A percentile compares a stretch with the other conserved stretches of the same genome.
Evolutionary conservation across 2,888 invertebrate genomes (phyloP).

Genomic region (Drosophila maculinotata): DNA sequence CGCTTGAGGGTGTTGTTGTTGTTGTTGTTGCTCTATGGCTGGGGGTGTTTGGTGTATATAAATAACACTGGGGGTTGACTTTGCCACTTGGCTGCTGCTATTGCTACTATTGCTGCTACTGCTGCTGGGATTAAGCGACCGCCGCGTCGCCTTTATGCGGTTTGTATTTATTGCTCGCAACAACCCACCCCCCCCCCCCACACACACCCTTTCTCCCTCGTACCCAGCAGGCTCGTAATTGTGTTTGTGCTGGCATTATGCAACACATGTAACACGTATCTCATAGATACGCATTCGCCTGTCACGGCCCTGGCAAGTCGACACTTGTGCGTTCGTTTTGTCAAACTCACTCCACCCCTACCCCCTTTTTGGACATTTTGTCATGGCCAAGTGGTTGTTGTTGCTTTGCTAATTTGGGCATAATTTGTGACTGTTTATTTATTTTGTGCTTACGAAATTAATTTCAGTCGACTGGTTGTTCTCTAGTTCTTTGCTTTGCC

Average conservation of each 20-base stretch:
- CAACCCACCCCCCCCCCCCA: not conserved
- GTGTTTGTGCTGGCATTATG: conserved; percentile 70
- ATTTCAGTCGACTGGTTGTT: conserved; percentile 70
- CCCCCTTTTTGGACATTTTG: conserved; percentile 32
- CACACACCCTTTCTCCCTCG: not conserved
- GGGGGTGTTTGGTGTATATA: conserved; percentile 49
- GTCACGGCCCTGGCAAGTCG: conserved; percentile 44
- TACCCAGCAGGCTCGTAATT: conserved; percentile 46
- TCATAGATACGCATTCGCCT: conserved; percentile 67
- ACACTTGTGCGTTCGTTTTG: conserved; percentile 57
- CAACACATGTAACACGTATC: conserved; percentile 77
- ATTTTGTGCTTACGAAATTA: conserved; percentile 70
- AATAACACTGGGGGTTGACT: conserved; percentile 67
- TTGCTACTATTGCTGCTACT: conserved; percentile 16
- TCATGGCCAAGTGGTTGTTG: conserved; percentile 63
- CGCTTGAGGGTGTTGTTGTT: not conserved
- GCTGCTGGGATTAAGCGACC: conserved; percentile 70
- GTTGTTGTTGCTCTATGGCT: conserved; percentile 8
- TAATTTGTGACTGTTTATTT: conserved; percentile 82
- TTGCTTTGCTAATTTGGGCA: conserved; percentile 82
- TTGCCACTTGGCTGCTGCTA: conserved; percentile 32
- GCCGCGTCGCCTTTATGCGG: conserved; percentile 80
- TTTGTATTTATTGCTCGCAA: conserved; percentile 82
- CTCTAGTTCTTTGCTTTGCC: conserved; percentile 18
- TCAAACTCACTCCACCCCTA: not conserved